Evolutionary conservation across 2,113 vertebrate species (phyloP).

Genomic region (Romanogobio albipinnatus): DNA sequence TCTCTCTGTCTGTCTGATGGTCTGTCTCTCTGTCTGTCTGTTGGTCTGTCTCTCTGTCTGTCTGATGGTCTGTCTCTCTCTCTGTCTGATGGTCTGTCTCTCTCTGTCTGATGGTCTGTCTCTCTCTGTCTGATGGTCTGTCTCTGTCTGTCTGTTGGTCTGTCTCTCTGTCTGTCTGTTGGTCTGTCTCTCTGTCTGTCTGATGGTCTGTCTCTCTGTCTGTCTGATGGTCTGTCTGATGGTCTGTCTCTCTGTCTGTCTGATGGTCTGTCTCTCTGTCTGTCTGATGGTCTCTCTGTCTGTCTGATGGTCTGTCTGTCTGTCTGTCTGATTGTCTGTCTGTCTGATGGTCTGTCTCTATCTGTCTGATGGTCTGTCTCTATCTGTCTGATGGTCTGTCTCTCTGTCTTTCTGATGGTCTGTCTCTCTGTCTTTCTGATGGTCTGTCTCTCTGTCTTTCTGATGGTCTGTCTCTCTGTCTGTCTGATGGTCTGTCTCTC

Average conservation of each 20-base stretch:
- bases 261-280: constrained; percentile 11
- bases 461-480: not conserved
- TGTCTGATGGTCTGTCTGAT: no score
- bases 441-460: constrained; percentile 27
- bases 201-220: no score
- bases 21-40: not conserved
- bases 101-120: not conserved
- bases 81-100: constrained; percentile 14
- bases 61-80: not conserved
- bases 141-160: not conserved
- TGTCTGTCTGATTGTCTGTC: not conserved
- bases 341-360: rapidly evolving
- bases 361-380: not conserved
- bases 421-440: not conserved
- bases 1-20: rapidly evolving
- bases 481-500: constrained; percentile 14
- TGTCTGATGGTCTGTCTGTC: constrained; percentile 13
- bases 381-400: not conserved
- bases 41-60: not conserved
- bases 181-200: not conserved
- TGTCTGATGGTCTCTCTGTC: not conserved
- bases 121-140: constrained; percentile 12
- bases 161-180: not conserved
- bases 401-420: no score
- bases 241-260: not conserved